Conservation (phyloP, 2,888 invertebrate species). For the Anaspis maculata region DNA sequence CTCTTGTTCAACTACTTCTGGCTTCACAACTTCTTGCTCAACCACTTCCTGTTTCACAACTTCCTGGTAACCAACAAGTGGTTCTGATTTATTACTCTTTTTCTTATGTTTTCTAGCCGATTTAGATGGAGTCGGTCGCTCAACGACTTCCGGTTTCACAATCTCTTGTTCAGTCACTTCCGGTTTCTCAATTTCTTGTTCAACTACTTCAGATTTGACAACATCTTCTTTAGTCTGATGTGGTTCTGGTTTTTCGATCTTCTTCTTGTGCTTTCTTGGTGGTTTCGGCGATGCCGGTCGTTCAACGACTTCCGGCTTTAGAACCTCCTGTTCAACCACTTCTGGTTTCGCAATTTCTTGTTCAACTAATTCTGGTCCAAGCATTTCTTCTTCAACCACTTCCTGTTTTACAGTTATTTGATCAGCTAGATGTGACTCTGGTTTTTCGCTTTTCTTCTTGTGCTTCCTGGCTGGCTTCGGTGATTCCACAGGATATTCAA, state of each 20-base stretch:
- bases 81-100: conserved; percentile 1
- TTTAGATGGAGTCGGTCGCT: no score
- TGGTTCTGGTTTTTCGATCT: background rate
- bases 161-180: background rate
- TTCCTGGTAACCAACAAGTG: background rate
- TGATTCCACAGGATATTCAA: conserved; percentile 2
- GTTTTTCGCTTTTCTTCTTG: conserved; percentile 9
- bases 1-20: background rate
- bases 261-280: conserved; percentile 3
- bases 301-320: conserved; percentile 5
- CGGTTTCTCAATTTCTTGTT: conserved; percentile 1
- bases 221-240: conserved; percentile 6
- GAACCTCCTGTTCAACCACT: background rate
- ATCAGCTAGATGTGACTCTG: background rate
- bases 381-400: background rate
- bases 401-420: background rate
- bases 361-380: background rate
- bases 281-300: conserved; percentile 2
- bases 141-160: background rate
- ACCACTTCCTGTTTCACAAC: background rate
- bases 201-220: background rate
- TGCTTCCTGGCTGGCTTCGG: conserved; percentile 4
- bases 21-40: background rate
- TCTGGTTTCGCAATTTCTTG: conserved; percentile 1
- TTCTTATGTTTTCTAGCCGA: no score